These are phyloP conservation scores for Mormyrops attenuatus DNA, from an alignment of 2,797 vertebrate species.

Conservation along the genomic window DNA sequence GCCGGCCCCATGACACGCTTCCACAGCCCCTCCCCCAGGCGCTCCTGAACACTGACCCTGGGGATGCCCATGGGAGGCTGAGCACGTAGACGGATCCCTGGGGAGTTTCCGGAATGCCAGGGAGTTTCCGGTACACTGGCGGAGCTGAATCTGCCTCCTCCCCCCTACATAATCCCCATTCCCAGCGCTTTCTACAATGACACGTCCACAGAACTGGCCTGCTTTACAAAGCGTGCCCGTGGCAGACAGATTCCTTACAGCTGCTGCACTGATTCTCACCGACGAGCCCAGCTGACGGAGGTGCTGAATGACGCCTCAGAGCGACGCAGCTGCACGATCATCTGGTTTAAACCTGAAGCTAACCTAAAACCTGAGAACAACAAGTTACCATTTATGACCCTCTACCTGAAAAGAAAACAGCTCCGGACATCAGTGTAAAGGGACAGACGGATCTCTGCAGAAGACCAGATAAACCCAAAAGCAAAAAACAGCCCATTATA, in stretches of 20 bases:
- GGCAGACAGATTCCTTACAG: neutral
- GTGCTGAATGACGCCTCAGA: neutral
- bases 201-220: neutral
- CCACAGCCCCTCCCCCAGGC: neutral
- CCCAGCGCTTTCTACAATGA: neutral
- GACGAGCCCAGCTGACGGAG: neutral
- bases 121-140: neutral
- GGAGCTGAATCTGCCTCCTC: neutral
- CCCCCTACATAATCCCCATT: neutral
- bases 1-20: neutral
- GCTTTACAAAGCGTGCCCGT: neutral
- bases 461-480: conserved; percentile 1
- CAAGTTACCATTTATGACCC: neutral
- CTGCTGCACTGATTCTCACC: neutral
- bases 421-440: neutral
- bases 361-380: neutral
- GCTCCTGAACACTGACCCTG: neutral
- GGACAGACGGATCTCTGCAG: neutral
- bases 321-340: neutral
- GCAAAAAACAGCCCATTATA: neutral
- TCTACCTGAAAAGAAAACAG: neutral
- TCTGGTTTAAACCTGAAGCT: neutral
- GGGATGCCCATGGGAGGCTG: neutral
- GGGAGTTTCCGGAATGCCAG: neutral
- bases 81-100: neutral